phyloP scores from a whole-genome alignment of 2,113 vertebrate genomes.

The Ochotona princeps region DNA sequence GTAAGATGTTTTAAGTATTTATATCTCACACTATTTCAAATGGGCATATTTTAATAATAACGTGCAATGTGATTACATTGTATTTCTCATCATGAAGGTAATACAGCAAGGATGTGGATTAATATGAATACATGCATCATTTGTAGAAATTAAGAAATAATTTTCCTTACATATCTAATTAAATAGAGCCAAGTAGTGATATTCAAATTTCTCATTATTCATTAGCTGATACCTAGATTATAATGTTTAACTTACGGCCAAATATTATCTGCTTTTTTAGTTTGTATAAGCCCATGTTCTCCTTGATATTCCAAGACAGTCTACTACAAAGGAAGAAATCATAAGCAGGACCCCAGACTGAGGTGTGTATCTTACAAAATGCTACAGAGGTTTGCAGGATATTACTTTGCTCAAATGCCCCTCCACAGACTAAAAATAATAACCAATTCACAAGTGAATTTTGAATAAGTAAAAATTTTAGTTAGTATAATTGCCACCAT shows the following conservation, averaged over 20 bases:
- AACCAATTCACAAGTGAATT: slow-evolving; percentile 69
- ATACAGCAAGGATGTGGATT: slow-evolving; percentile 32
- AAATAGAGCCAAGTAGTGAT: not conserved
- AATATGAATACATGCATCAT: slow-evolving; percentile 22
- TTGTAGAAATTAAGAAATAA: slow-evolving; percentile 14
- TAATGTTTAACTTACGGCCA: slow-evolving; percentile 33
- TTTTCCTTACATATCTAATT: not conserved
- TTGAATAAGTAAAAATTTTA: slow-evolving; percentile 76
- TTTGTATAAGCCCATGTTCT: not conserved
- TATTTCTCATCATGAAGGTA: slow-evolving; percentile 55
- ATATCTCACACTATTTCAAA: not conserved
- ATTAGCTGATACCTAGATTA: not conserved
- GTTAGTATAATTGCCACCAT: slow-evolving; percentile 64
- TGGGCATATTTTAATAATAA: slow-evolving; percentile 32
- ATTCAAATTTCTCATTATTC: not conserved
- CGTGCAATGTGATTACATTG: not conserved
- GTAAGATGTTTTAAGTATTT: slow-evolving; percentile 3
- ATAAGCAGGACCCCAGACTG: not conserved
- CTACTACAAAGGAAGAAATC: not conserved
- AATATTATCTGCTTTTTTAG: not conserved
- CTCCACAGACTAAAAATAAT: slow-evolving; percentile 2
- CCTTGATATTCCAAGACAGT: not conserved
- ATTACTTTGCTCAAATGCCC: not conserved
- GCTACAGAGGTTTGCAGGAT: not conserved
- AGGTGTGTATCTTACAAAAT: not conserved